Evolutionary conservation across 2,113 vertebrate genomes (phyloP).

Genomic region (Ochotona curzoniae): DNA sequence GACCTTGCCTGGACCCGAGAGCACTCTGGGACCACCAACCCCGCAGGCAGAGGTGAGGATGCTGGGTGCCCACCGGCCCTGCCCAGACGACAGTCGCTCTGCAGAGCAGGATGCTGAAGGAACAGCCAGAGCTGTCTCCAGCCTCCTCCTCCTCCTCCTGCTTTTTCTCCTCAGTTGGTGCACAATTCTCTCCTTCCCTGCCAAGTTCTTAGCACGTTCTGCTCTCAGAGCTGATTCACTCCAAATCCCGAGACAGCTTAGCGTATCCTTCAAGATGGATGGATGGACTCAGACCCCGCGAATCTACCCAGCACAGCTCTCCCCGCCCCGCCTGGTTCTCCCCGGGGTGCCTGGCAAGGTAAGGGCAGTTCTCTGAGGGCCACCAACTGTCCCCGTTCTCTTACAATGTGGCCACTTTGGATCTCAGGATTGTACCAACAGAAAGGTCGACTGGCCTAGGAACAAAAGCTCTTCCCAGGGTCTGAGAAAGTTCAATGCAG

Average conservation of each 20-base stretch:
- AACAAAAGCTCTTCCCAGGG: neutral
- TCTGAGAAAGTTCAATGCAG: neutral
- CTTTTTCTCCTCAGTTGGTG: neutral
- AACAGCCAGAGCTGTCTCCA: neutral
- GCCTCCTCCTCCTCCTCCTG: neutral
- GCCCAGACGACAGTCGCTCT: neutral
- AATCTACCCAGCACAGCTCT: neutral
- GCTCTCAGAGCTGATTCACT: neutral
- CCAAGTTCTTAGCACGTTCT: neutral
- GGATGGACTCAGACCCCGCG: neutral
- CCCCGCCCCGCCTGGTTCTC: neutral
- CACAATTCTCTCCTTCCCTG: neutral
- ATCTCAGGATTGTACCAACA: neutral
- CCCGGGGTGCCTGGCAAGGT: neutral
- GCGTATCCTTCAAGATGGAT: neutral
- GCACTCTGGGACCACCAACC: neutral
- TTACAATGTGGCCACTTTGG: neutral
- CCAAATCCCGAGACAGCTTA: neutral
- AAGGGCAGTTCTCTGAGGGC: neutral
- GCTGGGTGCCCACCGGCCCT: neutral
- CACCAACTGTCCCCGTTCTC: neutral
- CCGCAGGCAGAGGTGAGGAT: neutral
- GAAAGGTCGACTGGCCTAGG: neutral
- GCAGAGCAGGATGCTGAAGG: conserved; percentile 38
- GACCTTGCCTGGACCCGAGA: neutral